Evolutionary conservation across 2,113 vertebrate species (phyloP).

Genomic region (Gorsachius goisagi): DNA sequence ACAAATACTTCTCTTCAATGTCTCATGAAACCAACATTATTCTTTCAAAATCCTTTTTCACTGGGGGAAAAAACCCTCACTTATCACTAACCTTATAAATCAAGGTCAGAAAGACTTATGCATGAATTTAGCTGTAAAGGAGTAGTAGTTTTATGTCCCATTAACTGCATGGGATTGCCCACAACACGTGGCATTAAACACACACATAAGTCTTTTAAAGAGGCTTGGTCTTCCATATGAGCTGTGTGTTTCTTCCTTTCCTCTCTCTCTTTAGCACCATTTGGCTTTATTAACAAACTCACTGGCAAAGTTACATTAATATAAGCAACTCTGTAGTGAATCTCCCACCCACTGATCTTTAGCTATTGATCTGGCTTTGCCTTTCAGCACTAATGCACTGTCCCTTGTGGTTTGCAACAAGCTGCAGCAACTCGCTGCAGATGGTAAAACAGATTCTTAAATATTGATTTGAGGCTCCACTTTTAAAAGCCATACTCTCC

Average conservation of each 20-base stretch:
- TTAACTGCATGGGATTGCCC: neutral
- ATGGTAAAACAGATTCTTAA: slow-evolving; percentile 59
- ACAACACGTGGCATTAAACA: neutral
- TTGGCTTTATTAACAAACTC: slow-evolving; percentile 42
- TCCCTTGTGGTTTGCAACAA: slow-evolving; percentile 23
- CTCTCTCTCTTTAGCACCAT: neutral
- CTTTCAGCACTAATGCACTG: slow-evolving; percentile 31
- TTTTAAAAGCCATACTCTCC: slow-evolving; percentile 19
- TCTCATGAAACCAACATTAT: neutral
- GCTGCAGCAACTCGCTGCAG: slow-evolving; percentile 36
- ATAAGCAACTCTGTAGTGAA: neutral
- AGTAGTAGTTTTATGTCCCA: slow-evolving; percentile 9
- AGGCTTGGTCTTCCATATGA: neutral
- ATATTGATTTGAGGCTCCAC: slow-evolving; percentile 37
- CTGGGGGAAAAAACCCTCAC: too few relatives aligned
- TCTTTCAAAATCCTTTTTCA: neutral
- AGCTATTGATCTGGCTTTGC: slow-evolving; percentile 51
- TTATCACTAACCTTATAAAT: neutral
- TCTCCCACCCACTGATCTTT: slow-evolving; percentile 20
- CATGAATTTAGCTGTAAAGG: neutral
- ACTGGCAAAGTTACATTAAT: slow-evolving; percentile 14
- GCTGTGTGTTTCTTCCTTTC: neutral
- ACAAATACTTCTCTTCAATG: neutral
- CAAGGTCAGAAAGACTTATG: neutral
- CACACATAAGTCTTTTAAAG: neutral